Evolutionary conservation across 2,113 vertebrate genomes (phyloP).

Genomic region (Delphinapterus leucas): DNA sequence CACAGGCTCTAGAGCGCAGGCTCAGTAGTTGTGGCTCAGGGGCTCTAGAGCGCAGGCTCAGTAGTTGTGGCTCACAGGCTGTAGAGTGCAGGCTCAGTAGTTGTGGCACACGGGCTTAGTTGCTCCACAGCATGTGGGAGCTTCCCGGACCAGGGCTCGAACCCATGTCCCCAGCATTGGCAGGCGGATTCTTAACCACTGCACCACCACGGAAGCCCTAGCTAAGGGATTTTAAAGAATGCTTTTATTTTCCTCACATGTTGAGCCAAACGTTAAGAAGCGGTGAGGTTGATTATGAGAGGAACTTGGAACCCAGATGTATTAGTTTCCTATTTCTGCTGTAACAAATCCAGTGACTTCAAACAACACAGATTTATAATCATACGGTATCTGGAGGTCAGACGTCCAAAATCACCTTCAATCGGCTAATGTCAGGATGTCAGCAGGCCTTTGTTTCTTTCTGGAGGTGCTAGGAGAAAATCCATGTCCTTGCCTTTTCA

Average conservation of each 20-base stretch:
- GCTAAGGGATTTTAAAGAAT: background rate
- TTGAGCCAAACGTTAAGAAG: background rate
- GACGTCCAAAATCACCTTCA: background rate
- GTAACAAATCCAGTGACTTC: background rate
- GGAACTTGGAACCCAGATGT: background rate
- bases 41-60: too few relatives aligned
- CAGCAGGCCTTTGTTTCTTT: background rate
- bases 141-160: too few relatives aligned
- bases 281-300: background rate
- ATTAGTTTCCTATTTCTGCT: slow-evolving; percentile 28
- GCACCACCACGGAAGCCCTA: background rate
- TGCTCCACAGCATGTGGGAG: too few relatives aligned
- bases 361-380: background rate
- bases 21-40: too few relatives aligned
- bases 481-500: background rate
- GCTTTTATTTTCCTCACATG: slow-evolving; percentile 6
- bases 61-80: too few relatives aligned
- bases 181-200: too few relatives aligned
- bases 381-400: background rate
- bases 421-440: background rate
- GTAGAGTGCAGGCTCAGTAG: too few relatives aligned
- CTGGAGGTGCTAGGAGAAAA: background rate
- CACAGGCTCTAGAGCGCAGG: too few relatives aligned
- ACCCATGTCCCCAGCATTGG: too few relatives aligned
- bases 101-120: too few relatives aligned